Conservation (phyloP, 2,797 vertebrate genomes). For the Rhynchotus rufescens region DNA sequence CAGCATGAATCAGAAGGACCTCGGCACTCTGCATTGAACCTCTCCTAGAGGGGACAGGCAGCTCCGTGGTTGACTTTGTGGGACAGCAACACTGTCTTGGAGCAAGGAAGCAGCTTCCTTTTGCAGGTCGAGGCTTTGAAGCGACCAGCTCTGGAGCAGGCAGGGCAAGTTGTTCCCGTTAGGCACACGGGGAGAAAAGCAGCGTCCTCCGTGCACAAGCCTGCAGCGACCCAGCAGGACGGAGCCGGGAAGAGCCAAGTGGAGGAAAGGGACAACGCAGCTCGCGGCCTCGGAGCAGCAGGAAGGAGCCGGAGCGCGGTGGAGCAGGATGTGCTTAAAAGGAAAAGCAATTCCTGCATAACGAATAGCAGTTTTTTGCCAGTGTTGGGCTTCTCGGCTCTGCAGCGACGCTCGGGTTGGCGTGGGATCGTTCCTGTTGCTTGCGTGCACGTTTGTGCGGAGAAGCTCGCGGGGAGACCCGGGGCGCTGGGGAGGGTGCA, state of each 20-base stretch:
- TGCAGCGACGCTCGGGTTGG: neutral
- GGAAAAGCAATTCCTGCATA: neutral
- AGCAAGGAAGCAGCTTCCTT: neutral
- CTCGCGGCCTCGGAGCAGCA: neutral
- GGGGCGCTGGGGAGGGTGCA: neutral
- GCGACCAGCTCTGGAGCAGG: rapidly evolving
- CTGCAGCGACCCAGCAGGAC: neutral
- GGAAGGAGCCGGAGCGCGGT: neutral
- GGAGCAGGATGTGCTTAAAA: neutral
- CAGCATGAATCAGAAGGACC: neutral
- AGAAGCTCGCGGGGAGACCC: neutral
- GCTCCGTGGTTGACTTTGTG: neutral
- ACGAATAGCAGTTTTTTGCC: neutral
- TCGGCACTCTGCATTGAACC: neutral
- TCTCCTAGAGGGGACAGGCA: too few species aligned
- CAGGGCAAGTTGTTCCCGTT: neutral
- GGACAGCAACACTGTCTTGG: rapidly evolving
- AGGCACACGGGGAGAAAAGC: neutral
- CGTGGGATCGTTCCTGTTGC: neutral
- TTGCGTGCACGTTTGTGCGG: neutral
- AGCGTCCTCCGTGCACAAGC: neutral
- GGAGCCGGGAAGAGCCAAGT: neutral
- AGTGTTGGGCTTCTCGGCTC: neutral
- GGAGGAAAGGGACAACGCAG: neutral
- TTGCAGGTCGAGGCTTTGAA: neutral